Base-by-base conservation (phyloP, 2,888 invertebrate genomes). In the Pachydiplax longipennis region DNA sequence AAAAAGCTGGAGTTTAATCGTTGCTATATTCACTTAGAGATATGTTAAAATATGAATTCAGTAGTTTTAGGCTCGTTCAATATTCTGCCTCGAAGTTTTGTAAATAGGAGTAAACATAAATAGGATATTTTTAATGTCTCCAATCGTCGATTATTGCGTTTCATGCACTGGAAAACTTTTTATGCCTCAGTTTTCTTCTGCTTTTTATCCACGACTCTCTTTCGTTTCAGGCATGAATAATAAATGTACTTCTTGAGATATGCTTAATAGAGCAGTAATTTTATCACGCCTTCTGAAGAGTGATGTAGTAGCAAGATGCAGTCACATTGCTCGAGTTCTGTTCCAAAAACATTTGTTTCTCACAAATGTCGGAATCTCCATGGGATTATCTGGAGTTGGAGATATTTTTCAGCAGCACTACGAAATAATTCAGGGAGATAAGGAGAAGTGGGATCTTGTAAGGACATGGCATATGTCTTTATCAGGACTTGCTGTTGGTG, bases 371-470 rank as follows among this genome's bases (percentile, higher is more conserved):
- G 95, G 95, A 48, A 95, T 98, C 92, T 98, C 98, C 0, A 94
- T 97, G 91, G 94, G 95, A 0, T 95, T 98, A 83, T 98, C 98
- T n/a, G 96, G 96, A 0, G 92, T 95, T 13, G 98, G 98, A 31
- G 98, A 98, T 93, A 92, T 96, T 5, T 93, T 98, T 65, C 97
- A 98, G 93, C 98, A 98, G 93, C 95, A 96, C 90, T 97, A 97
- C 93, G 97, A 98, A 94, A 95, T 96, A 73, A 90, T 92, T 31
- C 92, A 94, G 93, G 94, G 95, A 37, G 95, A 96, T 91, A 94
- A 95, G 91, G 93, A 95, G 6, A 93, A 93, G 91, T 96, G 95
- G 95, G 95, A 96, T 92, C 93, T 93, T 8, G 93, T 93, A 35
- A 95, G 98, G 91, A 97, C 97, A 0, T 93, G 94, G 31, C 96